Evolutionary conservation across 2,888 invertebrate species (phyloP), one percentile per base, ranked within the genome.

Genomic region (Eupithecia centaureata): DNA sequence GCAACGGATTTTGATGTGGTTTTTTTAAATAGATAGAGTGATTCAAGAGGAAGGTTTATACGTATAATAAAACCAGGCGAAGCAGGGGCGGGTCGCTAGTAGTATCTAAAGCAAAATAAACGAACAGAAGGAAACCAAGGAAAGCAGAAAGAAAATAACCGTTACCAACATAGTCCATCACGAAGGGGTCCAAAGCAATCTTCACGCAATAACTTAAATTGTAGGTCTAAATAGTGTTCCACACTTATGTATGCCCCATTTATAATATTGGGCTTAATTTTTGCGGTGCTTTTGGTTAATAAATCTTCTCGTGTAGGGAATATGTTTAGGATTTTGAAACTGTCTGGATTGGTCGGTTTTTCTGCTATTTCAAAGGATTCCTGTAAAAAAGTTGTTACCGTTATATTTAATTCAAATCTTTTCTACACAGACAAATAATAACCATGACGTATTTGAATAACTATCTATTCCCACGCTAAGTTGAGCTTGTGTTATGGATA

Each of bases 151-250:
- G 63, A 66, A 66, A 42, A 54, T 54, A 66, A 70, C 70, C 32
- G 74, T 79, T 87, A 92, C 92, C 80, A 80, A 92, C 92, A 82
- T 82, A 96, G 94, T 70, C 96, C 96, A 79, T 95, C 94, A 38
- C 96, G 88, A 28, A 98, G 82, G 0, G 97, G 96, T 22, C 94
- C 92, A 35, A 97, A 94, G 80, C 96, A 97, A 86, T 98, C 98
- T 89, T 98, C 97, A 35, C 97, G 89, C 60, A 98, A 82, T 38
- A 97, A 89, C 42, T 96, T 94, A 80, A 97, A 97, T 76, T 97
- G 97, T n/a, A 95, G 90, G 76, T 96, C 96, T 28, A 98, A 88
- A 82, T 98, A 98, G 78, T 97, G 95, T 57, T 95, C 94, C 10
- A 95, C 91, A 79, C 92, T 92, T 0, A 89, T 80, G 82, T 96